Conservation (phyloP, 2,113 vertebrate species). For the Cavia aperea region DNA sequence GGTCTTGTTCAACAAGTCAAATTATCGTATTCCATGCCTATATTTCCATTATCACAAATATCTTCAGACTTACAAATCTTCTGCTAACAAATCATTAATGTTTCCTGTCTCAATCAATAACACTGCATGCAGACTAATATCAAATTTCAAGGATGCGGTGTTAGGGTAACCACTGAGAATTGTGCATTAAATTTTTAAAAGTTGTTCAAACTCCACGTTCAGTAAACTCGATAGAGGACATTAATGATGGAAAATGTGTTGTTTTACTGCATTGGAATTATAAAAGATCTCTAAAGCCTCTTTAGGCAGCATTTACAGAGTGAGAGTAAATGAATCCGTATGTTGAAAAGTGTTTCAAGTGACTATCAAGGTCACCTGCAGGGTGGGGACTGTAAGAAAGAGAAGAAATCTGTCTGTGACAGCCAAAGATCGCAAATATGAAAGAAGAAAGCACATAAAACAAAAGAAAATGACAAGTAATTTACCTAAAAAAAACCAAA, state of each 20-base stretch:
- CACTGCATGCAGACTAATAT: not conserved
- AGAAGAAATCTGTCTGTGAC: not conserved
- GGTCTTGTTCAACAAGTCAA: constrained; percentile 11
- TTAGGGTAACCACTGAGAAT: not conserved
- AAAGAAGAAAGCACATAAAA: constrained; percentile 20
- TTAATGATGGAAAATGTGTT: not conserved
- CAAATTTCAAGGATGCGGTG: not conserved
- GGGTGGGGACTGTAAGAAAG: not conserved
- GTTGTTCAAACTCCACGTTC: not conserved
- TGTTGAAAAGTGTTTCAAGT: not conserved
- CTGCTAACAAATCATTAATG: constrained; percentile 21
- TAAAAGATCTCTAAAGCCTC: not conserved
- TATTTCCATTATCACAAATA: not conserved
- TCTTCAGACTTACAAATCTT: not conserved
- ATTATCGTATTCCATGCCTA: not conserved
- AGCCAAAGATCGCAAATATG: not conserved
- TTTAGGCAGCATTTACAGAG: not conserved
- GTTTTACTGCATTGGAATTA: not conserved
- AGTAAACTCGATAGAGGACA: constrained; percentile 4
- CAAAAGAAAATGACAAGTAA: not conserved
- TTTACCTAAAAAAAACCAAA: not conserved
- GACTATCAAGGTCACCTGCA: not conserved
- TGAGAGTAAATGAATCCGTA: not conserved
- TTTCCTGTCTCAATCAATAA: constrained; percentile 28
- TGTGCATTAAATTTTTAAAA: not conserved